Evolutionary conservation across 2,888 invertebrate genomes (phyloP).

Genomic region (Bedellia somnulentella): DNA sequence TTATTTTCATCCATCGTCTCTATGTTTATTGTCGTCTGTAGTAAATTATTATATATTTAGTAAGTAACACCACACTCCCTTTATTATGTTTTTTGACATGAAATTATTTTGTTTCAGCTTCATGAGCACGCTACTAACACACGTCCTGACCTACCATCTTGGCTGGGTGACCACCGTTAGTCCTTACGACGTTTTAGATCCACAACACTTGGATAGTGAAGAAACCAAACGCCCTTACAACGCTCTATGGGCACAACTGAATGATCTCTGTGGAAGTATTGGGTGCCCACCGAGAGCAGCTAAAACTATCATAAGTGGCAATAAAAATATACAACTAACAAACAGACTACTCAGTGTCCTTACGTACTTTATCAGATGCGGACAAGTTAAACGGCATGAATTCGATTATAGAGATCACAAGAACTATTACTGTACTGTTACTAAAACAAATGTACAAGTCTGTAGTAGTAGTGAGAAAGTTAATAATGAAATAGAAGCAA

Average conservation of each 20-base stretch:
- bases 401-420: constrained; percentile 27
- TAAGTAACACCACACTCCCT: no score
- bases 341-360: constrained; percentile 75
- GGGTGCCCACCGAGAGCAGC: constrained; percentile 77
- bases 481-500: neutral
- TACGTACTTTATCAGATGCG: constrained; percentile 86
- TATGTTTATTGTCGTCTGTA: no score
- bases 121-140: constrained; percentile 85
- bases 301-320: constrained; percentile 77
- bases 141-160: constrained; percentile 85
- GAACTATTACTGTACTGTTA: constrained; percentile 34
- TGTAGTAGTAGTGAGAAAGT: neutral
- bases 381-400: constrained; percentile 64
- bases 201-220: constrained; percentile 35
- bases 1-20: no score
- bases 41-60: no score
- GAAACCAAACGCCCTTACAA: constrained; percentile 66
- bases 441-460: neutral
- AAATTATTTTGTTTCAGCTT: constrained; percentile 67
- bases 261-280: constrained; percentile 83
- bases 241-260: constrained; percentile 87
- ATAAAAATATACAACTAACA: constrained; percentile 66
- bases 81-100: neutral
- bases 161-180: constrained; percentile 87
- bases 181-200: constrained; percentile 38